These are phyloP conservation scores for Olivierus martensii DNA, from an alignment of 1,140 invertebrate species.

Conservation along the genomic window DNA sequence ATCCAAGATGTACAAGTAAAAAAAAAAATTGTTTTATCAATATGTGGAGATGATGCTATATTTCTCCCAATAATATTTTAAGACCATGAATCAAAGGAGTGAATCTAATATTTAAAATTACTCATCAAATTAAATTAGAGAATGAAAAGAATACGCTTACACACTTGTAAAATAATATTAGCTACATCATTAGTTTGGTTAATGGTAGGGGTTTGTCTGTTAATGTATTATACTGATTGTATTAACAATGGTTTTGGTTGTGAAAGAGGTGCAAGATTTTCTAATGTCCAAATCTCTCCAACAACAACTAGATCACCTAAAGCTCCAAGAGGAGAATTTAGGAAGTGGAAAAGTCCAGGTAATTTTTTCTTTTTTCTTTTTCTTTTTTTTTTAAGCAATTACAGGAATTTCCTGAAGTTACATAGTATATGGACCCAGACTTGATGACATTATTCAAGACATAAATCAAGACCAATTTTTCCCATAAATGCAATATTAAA, in stretches of 20 bases:
- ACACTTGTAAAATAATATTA: constrained; percentile 86
- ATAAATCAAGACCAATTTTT: no score
- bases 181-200: constrained; percentile 92
- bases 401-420: neutral
- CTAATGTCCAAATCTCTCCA: neutral
- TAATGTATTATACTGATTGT: constrained; percentile 87
- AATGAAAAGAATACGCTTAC: constrained; percentile 47
- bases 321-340: constrained; percentile 10
- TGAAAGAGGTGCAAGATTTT: constrained; percentile 2
- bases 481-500: no score
- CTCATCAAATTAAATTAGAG: neutral
- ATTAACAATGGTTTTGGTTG: constrained; percentile 13
- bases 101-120: neutral
- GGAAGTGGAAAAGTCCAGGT: neutral
- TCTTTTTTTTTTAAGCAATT: neutral
- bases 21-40: no score
- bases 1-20: no score
- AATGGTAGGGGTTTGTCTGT: constrained; percentile 73
- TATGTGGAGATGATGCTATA: no score
- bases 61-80: no score
- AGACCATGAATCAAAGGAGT: no score
- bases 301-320: constrained; percentile 1
- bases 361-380: neutral
- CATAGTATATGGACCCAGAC: neutral
- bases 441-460: no score